These are phyloP conservation scores for Archivesica marissinica DNA, from an alignment of 1,140 invertebrate species.

Conservation along the genomic window DNA sequence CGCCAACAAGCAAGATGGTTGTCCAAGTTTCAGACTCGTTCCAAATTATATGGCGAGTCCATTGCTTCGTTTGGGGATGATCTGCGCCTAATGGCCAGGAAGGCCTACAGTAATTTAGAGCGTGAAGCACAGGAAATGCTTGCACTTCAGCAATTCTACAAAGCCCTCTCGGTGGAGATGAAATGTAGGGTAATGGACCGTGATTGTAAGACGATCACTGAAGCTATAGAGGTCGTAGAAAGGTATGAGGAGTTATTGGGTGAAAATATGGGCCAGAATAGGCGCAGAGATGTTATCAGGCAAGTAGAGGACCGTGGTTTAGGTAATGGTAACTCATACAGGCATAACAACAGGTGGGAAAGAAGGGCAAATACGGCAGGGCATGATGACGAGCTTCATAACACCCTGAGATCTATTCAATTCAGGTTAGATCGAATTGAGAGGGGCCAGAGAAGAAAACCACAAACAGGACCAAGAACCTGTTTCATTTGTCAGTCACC, in stretches of 20 bases:
- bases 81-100: slow-evolving; percentile 33
- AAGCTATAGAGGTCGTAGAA: slow-evolving; percentile 34
- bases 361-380: background rate
- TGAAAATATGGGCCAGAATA: background rate
- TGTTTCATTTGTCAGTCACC: background rate
- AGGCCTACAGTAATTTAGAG: slow-evolving; percentile 23
- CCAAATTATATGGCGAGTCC: background rate
- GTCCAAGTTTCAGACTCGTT: slow-evolving; percentile 1
- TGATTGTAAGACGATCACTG: slow-evolving; percentile 5
- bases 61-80: slow-evolving; percentile 13
- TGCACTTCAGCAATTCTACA: slow-evolving; percentile 17
- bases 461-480: background rate
- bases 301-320: no score
- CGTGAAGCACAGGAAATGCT: background rate
- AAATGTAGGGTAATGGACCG: slow-evolving; percentile 35
- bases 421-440: slow-evolving; percentile 2
- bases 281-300: background rate
- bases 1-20: slow-evolving; percentile 15
- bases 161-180: slow-evolving; percentile 9
- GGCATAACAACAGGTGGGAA: no score
- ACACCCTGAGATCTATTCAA: background rate
- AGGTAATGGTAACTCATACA: background rate
- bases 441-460: background rate
- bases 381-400: background rate
- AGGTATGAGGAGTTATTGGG: slow-evolving; percentile 47